Conservation (phyloP, 2,113 vertebrate species). For the Odobenus rosmarus region DNA sequence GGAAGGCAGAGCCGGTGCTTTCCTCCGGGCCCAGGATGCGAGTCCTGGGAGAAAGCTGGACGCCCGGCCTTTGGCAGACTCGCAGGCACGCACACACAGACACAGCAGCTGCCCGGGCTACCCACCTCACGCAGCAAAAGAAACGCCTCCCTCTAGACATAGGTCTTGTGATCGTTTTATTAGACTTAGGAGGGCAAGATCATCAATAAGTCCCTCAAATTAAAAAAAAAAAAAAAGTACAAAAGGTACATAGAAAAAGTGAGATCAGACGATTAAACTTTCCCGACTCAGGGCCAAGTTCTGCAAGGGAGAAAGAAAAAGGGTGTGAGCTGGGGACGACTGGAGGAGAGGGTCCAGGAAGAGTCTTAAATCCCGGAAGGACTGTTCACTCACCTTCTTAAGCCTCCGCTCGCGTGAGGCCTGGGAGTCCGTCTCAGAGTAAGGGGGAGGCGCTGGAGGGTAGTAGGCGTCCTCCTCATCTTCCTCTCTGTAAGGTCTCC, state of each 20-base stretch:
- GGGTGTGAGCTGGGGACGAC: accelerated
- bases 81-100: background rate
- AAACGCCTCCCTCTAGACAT: background rate
- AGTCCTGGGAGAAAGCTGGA: background rate
- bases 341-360: accelerated
- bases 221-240: constrained; percentile 38
- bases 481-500: constrained; percentile 85
- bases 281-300: constrained; percentile 93
- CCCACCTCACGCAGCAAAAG: background rate
- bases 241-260: constrained; percentile 62
- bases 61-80: too few species aligned
- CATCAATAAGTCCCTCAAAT: background rate
- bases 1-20: background rate
- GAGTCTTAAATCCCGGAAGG: background rate
- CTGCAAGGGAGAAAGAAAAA: constrained; percentile 81
- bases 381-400: constrained; percentile 84
- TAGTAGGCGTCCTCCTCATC: constrained; percentile 83
- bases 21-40: accelerated
- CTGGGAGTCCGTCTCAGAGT: constrained; percentile 89
- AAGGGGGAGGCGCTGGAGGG: constrained; percentile 86
- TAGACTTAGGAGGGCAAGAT: background rate
- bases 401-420: constrained; percentile 89
- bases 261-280: constrained; percentile 91
- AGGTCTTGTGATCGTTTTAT: constrained; percentile 67
- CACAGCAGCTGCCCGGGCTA: too few species aligned